phyloP scores from a whole-genome alignment of 92 coral and sea anemone species.

The Siderastrea radians region DNA sequence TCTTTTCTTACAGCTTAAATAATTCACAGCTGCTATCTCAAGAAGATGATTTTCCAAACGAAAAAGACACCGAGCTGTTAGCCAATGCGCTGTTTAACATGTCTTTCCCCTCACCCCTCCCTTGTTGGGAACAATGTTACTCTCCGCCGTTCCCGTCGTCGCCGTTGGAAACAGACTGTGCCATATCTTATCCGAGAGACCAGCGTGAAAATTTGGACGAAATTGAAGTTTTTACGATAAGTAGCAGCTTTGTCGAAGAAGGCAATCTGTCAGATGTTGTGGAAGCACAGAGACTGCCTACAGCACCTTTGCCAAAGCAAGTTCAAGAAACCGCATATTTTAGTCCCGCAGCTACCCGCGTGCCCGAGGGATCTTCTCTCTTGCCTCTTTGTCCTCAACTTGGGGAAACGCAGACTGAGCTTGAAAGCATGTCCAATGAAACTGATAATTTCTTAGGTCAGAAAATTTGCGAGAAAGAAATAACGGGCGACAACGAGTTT shows the following conservation, averaged over 20 bases:
- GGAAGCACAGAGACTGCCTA: background rate
- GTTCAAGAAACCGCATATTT: background rate
- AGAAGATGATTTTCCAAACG: background rate
- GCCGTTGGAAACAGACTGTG: slow-evolving; percentile 10
- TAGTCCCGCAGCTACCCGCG: background rate
- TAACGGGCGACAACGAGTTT: background rate
- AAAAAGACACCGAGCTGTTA: slow-evolving; percentile 46
- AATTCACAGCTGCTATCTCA: background rate
- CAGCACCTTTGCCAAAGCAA: background rate
- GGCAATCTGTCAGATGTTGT: background rate
- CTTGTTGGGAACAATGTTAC: slow-evolving; percentile 16
- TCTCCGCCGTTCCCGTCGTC: slow-evolving; percentile 87
- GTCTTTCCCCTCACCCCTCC: slow-evolving; percentile 81
- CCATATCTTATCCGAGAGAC: background rate
- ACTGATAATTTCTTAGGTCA: background rate
- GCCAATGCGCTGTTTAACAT: slow-evolving; percentile 85
- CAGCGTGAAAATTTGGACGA: background rate
- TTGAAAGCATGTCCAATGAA: slow-evolving; percentile 10
- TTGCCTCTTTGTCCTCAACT: slow-evolving; percentile 22
- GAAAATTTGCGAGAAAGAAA: background rate
- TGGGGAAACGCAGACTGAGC: slow-evolving; percentile 32
- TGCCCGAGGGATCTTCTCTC: background rate
- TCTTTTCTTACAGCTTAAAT: background rate
- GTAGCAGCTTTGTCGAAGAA: slow-evolving; percentile 11
- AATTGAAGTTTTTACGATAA: background rate